phyloP scores from a whole-genome alignment of 2,888 invertebrate species.

The Byasa hedistus region DNA sequence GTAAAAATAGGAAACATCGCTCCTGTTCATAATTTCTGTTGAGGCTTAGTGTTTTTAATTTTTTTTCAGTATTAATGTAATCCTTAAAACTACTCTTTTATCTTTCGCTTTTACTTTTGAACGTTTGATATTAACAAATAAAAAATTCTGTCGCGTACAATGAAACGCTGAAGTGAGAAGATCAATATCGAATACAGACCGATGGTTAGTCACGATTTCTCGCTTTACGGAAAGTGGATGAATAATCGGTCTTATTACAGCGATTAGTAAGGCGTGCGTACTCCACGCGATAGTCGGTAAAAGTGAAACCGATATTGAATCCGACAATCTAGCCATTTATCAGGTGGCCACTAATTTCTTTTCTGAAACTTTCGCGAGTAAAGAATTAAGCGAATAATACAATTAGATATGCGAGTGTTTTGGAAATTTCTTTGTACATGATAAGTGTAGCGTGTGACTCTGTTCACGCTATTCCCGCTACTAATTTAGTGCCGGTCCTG shows the following conservation, averaged over 20 bases:
- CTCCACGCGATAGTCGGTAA: slow-evolving; percentile 50
- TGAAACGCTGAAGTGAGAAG: neutral
- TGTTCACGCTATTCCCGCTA: slow-evolving; percentile 4
- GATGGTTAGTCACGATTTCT: slow-evolving; percentile 39
- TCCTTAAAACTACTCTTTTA: neutral
- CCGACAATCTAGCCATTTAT: slow-evolving; percentile 20
- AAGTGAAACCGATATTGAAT: slow-evolving; percentile 56
- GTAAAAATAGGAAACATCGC: no score
- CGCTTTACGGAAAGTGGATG: slow-evolving; percentile 57
- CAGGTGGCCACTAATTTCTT: slow-evolving; percentile 16
- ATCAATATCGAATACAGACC: neutral
- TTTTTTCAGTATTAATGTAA: no score
- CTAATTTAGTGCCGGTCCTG: neutral
- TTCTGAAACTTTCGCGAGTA: slow-evolving; percentile 25
- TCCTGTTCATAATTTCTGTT: no score
- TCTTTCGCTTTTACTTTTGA: no score
- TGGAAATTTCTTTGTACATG: slow-evolving; percentile 5
- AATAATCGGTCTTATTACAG: slow-evolving; percentile 58
- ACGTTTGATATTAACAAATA: no score
- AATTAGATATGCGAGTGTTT: slow-evolving; percentile 6
- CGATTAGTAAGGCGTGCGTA: slow-evolving; percentile 61
- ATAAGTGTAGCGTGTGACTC: slow-evolving; percentile 3
- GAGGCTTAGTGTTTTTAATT: no score
- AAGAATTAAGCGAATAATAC: slow-evolving; percentile 15
- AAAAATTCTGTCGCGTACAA: no score